phyloP scores from a whole-genome alignment of 2,113 vertebrate species.

The Oophaga pumilio region DNA sequence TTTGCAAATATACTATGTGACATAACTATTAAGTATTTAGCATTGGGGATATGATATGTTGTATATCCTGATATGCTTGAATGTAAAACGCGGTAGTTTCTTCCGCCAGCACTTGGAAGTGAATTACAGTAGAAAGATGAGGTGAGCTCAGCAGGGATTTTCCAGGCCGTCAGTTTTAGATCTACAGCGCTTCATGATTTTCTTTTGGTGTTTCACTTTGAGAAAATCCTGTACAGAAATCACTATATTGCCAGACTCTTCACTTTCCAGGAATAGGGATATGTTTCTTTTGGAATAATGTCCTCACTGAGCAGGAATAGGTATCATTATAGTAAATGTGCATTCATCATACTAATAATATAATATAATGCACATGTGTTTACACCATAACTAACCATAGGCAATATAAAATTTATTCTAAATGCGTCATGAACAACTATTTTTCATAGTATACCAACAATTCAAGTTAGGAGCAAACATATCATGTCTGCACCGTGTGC shows the following conservation, averaged over 20 bases:
- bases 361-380: neutral
- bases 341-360: neutral
- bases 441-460: neutral
- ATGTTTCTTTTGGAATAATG: neutral
- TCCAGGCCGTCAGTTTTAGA: conserved; percentile 50
- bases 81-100: conserved; percentile 39
- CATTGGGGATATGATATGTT: conserved; percentile 23
- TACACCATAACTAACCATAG: no score
- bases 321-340: neutral
- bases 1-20: conserved; percentile 40
- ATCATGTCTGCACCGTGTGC: no score
- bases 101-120: conserved; percentile 32
- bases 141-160: conserved; percentile 48
- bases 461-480: neutral
- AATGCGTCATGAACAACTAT: no score
- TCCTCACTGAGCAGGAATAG: neutral
- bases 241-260: conserved; percentile 11
- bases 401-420: no score
- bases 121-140: conserved; percentile 45
- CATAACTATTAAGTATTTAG: conserved; percentile 46
- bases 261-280: conserved; percentile 4
- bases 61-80: conserved; percentile 33
- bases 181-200: conserved; percentile 31
- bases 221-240: conserved; percentile 38
- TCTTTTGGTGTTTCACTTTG: conserved; percentile 31